Base-by-base conservation (phyloP, 1,140 invertebrate genomes). In the Holotrichia oblita region DNA sequence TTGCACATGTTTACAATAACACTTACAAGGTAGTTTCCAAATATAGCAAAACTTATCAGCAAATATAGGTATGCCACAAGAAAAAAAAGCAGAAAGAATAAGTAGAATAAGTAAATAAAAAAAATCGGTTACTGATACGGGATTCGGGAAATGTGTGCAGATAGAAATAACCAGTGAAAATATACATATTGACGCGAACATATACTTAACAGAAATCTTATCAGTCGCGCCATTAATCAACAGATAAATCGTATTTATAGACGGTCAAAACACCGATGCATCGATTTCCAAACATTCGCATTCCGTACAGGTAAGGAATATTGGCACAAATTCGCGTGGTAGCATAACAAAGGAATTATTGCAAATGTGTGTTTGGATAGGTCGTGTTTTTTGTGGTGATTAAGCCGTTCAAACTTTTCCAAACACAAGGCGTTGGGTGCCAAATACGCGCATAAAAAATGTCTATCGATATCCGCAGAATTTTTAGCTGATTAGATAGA, bases 191-290 rank as follows among this genome's bases (percentile, higher is more conserved):
- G n/a, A 27, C 22, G 22, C 20, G 27, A 9, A 12, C 8, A 69
- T 14, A 20, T 22, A 69, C 61, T 27, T 69, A 27, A 17, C 12
- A 69, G 22, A 69, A 69, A 14, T 34, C 10, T 69, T 69, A 69
- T 69, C 61, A 22, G 61, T 69, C 61, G 20, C 61, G 22, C 20
- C 61, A 34, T 10, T 69, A 69, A 69, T 69, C 61, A 27, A 22
- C 22, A 69, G 61, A 69, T 69, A 69, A 64, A 34, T 2, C 9
- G 27, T 69, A 69, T 69, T 69, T 69, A 69, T 69, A 69, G 61
- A 69, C 61, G 61, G 3, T 0, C 12, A 69, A 61, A 27, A 34
- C 22, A 22, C 27, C 61, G 61, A 34, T 69, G 61, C 61, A 69
- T 27, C 61, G 61, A 69, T 69, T 69, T 22, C 20, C 61, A 69